A percentile compares a stretch with the other conserved stretches of the same genome.
These are phyloP conservation scores for Bruchidius siliquastri DNA, from an alignment of 2,888 invertebrate genomes.

Conservation along the genomic window DNA sequence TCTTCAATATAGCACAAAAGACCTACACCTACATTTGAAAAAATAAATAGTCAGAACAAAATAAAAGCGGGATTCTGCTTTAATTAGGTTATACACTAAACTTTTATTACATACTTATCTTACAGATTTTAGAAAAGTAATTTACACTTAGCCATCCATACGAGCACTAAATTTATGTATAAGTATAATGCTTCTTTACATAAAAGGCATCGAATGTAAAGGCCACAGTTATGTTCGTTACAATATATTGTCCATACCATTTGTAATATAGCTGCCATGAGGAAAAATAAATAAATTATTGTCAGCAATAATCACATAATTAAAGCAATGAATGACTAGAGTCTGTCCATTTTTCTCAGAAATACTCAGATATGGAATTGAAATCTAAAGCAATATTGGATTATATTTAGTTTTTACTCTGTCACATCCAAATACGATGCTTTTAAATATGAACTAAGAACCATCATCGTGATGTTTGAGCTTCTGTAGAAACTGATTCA, in stretches of 20 bases:
- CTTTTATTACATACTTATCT: background rate
- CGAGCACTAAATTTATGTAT: background rate
- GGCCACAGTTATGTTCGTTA: background rate
- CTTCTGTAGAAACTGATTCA: too few species aligned
- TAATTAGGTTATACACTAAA: background rate
- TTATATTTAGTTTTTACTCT: too few species aligned
- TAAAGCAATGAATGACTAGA: background rate
- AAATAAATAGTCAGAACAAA: background rate
- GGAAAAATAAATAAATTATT: background rate
- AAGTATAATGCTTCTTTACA: background rate
- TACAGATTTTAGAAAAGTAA: background rate
- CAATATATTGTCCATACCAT: background rate
- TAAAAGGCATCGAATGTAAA: background rate
- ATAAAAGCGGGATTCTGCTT: background rate
- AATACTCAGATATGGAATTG: background rate
- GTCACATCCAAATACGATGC: too few species aligned
- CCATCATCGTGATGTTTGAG: too few species aligned
- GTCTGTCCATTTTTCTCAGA: background rate
- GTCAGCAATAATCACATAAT: background rate
- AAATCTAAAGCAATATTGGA: too few species aligned
- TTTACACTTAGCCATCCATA: background rate
- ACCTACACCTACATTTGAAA: background rate
- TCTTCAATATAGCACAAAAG: background rate
- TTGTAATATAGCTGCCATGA: background rate
- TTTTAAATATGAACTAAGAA: too few species aligned